Conservation (phyloP, 2,113 vertebrate genomes). For the Ahaetulla prasina region DNA sequence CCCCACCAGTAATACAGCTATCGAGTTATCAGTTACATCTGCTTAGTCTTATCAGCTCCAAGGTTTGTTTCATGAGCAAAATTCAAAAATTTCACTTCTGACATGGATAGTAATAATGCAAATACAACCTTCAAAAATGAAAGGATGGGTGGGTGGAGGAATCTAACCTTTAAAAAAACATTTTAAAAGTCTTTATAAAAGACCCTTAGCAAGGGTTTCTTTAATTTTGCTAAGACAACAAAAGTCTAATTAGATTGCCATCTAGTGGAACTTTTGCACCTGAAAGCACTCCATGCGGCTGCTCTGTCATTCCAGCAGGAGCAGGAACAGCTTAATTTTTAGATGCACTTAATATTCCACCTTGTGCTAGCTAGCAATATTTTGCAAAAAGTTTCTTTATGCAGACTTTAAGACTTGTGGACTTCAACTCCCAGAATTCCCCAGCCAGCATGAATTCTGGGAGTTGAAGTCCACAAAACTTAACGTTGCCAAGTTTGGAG, state of each 20-base stretch:
- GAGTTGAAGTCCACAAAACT: not conserved
- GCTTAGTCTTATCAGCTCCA: not conserved
- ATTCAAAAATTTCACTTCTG: not conserved
- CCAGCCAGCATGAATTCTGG: not conserved
- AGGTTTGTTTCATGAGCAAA: not conserved
- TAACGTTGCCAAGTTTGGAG: not conserved
- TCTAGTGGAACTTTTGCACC: conserved; percentile 56
- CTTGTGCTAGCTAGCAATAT: not conserved
- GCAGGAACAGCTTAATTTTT: not conserved
- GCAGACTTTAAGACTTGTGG: not conserved
- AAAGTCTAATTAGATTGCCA: conserved; percentile 63
- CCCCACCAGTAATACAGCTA: not conserved
- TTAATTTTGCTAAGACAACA: conserved; percentile 22
- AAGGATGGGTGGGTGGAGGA: no score
- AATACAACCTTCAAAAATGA: not conserved
- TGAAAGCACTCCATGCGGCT: not conserved
- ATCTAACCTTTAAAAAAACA: not conserved
- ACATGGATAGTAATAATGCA: not conserved
- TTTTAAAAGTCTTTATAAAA: not conserved
- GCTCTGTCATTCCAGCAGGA: not conserved
- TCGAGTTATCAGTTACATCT: not conserved
- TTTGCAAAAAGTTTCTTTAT: not conserved
- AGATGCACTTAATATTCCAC: not conserved
- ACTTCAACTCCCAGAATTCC: not conserved
- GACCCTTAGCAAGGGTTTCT: not conserved